Conservation (phyloP, 2,888 invertebrate species). For the Acanthosepion pharaonis region DNA sequence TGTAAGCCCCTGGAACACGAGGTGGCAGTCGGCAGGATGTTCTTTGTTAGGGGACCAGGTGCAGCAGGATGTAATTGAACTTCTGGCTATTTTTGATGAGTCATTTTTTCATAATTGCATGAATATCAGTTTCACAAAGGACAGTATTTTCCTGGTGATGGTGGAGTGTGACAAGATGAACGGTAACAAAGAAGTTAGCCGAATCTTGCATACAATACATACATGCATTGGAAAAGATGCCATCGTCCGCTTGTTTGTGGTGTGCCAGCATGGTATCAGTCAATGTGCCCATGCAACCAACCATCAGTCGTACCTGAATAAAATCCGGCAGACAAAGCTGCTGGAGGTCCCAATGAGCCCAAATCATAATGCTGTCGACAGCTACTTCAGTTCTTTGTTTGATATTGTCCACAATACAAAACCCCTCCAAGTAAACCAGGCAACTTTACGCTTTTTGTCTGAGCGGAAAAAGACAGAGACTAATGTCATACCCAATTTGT, state of each 20-base stretch:
- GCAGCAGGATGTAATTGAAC: background rate
- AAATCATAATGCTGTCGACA: background rate
- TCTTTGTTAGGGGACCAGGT: slow-evolving; percentile 12
- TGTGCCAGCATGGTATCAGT: background rate
- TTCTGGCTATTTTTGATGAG: background rate
- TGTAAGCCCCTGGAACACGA: slow-evolving; percentile 25
- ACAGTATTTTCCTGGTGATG: slow-evolving; percentile 42
- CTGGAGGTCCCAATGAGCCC: background rate
- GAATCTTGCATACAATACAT: background rate
- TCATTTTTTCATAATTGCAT: slow-evolving; percentile 43
- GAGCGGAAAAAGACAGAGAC: background rate
- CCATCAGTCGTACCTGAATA: background rate
- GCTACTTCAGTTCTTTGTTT: background rate
- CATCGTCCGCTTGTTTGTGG: background rate
- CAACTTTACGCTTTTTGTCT: background rate
- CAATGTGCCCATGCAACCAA: background rate
- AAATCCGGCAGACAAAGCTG: background rate
- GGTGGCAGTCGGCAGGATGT: background rate
- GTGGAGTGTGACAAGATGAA: background rate
- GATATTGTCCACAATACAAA: background rate
- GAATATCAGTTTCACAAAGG: slow-evolving; percentile 33
- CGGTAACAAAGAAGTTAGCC: background rate
- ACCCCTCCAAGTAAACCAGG: background rate
- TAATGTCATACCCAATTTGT: background rate
- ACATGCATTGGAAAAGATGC: slow-evolving; percentile 35